Evolutionary conservation across 2,113 vertebrate species (phyloP), one percentile per base, ranked within the genome.

Genomic region (Todiramphus chloris): DNA sequence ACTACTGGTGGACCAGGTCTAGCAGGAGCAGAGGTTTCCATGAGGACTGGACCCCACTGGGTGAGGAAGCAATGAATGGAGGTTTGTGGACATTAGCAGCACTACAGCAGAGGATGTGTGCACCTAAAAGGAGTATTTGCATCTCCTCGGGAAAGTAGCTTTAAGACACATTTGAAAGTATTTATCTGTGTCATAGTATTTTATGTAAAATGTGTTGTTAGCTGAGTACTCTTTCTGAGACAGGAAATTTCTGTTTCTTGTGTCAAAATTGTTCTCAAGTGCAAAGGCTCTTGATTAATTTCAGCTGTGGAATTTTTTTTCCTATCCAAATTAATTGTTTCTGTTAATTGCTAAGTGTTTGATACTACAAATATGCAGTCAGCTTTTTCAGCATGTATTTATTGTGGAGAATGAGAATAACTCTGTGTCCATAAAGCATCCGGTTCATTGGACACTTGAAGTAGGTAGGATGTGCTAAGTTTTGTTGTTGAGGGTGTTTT

Each of bases 11-110:
- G 41, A n/a, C 12, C 55, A 16, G 44, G 23, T 77, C 41, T 51
- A 58, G 50, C 44, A 58, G 44, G 48, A 83, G 41, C 72, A 62
- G 50, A 58, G 39, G 8, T 46, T n/a, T 0, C 24, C 30, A 27
- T 0, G 1, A 28, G 46, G 10, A 4, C 6, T 15, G 35, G 39
- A 58, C 23, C 23, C 21, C 0, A 0, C 27, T 64, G 53, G 25
- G 28, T 30, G 74, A 81, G 37, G 50, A n/a, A 51, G 27, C 28
- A 14, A 8, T 0, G 1, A 76, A 12, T 0, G 1, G 13, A 53
- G 14, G 6, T 31, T 35, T 9, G 1, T 43, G 59, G 23, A 10
- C 67, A 5, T 43, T 48, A 30, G 31, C 11, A 63, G 39, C 43
- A 31, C 25, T 41, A 28, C 35, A 53, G 20, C 28, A 33, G 48